These are phyloP conservation scores for Merodon equestris DNA, from an alignment of 2,888 invertebrate species.

Conservation along the genomic window DNA sequence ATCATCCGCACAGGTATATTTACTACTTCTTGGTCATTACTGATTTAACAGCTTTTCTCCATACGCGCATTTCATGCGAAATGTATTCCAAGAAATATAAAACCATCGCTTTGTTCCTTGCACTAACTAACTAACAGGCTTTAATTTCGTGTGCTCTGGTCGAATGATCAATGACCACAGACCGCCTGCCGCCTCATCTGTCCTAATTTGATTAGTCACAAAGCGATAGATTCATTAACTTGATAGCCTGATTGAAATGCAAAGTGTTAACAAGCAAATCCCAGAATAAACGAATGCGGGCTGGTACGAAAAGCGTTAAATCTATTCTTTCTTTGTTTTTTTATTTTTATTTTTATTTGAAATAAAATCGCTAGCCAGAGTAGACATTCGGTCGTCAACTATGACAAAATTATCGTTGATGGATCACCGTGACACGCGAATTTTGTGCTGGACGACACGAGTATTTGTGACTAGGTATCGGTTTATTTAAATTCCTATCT, in stretches of 20 bases:
- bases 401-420: neutral
- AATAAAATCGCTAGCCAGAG: neutral
- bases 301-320: constrained; percentile 2
- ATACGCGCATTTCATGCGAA: neutral
- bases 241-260: constrained; percentile 14
- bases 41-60: neutral
- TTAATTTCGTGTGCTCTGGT: no score
- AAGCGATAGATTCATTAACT: neutral
- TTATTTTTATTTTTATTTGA: no score
- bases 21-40: no score
- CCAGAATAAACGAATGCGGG: neutral
- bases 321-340: neutral
- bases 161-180: no score
- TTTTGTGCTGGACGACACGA: no score
- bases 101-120: no score
- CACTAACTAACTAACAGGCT: no score
- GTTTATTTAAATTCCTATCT: no score
- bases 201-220: neutral
- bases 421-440: neutral
- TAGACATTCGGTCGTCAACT: constrained; percentile 33
- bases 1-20: no score
- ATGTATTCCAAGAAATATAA: no score
- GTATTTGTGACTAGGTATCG: neutral
- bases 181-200: neutral
- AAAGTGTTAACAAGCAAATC: neutral